Evolutionary conservation across 2,797 vertebrate species (phyloP).

Genomic region (Danio jaintianensis): DNA sequence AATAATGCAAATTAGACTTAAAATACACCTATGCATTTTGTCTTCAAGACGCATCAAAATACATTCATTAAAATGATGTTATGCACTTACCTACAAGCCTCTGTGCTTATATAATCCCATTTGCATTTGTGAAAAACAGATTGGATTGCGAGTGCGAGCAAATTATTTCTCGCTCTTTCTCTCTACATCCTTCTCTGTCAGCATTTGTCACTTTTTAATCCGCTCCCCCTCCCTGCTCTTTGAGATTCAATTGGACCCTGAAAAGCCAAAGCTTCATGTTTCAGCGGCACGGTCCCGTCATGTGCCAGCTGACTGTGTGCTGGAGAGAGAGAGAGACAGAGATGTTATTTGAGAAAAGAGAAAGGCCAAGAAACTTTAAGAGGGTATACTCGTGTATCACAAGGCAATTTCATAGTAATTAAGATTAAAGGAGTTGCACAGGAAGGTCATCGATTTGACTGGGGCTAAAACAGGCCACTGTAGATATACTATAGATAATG

Average conservation of each 20-base stretch:
- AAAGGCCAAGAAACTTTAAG: slow-evolving; percentile 29
- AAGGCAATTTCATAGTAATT: slow-evolving; percentile 39
- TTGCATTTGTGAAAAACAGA: slow-evolving; percentile 39
- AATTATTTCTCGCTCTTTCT: slow-evolving; percentile 60
- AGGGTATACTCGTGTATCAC: slow-evolving; percentile 36
- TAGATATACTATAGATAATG: neutral
- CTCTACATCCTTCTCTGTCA: slow-evolving; percentile 61
- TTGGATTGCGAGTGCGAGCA: slow-evolving; percentile 33
- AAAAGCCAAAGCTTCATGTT: slow-evolving; percentile 66
- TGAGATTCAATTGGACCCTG: slow-evolving; percentile 57
- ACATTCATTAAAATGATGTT: neutral
- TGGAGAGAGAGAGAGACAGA: slow-evolving; percentile 36
- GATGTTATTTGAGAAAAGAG: slow-evolving; percentile 48
- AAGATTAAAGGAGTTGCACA: slow-evolving; percentile 31
- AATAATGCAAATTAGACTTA: too few species aligned
- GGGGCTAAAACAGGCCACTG: neutral
- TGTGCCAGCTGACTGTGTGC: slow-evolving; percentile 60
- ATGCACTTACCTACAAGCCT: slow-evolving; percentile 66
- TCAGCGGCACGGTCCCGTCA: slow-evolving; percentile 58
- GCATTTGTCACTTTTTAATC: slow-evolving; percentile 59
- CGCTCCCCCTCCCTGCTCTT: slow-evolving; percentile 59
- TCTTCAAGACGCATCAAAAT: neutral
- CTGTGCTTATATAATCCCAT: slow-evolving; percentile 54
- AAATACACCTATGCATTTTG: too few species aligned
- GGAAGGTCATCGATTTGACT: neutral